phyloP scores from a whole-genome alignment of 1,140 invertebrate genomes.

The Bombus sylvicola region DNA sequence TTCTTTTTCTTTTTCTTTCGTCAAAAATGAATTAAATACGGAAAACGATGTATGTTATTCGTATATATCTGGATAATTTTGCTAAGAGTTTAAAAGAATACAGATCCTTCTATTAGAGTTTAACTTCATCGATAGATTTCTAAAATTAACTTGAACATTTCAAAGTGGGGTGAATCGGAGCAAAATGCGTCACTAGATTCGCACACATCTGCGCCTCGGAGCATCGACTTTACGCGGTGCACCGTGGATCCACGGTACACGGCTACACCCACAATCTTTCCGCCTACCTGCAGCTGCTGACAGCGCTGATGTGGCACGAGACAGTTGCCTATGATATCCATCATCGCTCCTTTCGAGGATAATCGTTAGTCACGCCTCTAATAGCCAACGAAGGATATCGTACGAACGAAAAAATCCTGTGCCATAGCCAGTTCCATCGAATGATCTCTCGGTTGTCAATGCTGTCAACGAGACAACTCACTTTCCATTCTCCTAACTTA shows the following conservation, averaged over 20 bases:
- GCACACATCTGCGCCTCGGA: constrained; percentile 25
- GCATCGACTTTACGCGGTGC: constrained; percentile 24
- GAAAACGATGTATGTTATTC: too few relatives aligned
- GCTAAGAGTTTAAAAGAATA: too few relatives aligned
- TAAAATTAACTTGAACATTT: background rate
- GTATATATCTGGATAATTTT: too few relatives aligned
- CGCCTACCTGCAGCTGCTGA: constrained; percentile 68
- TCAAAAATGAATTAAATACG: too few relatives aligned
- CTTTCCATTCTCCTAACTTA: background rate
- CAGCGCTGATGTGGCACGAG: constrained; percentile 69
- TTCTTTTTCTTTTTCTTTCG: too few relatives aligned
- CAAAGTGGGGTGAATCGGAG: background rate
- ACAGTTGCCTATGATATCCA: constrained; percentile 70
- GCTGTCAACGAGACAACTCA: constrained; percentile 26
- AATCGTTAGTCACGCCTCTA: constrained; percentile 71
- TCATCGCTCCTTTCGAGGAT: constrained; percentile 72
- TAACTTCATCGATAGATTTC: too few relatives aligned
- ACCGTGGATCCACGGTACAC: constrained; percentile 30
- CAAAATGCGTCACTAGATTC: constrained; percentile 16
- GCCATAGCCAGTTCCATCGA: constrained; percentile 9
- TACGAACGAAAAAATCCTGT: constrained; percentile 28
- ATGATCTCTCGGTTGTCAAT: constrained; percentile 18
- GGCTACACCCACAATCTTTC: constrained; percentile 60
- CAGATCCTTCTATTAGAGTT: too few relatives aligned
- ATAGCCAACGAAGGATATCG: constrained; percentile 56